phyloP scores from a whole-genome alignment of 2,797 vertebrate genomes.

The Apogon talboti region DNA sequence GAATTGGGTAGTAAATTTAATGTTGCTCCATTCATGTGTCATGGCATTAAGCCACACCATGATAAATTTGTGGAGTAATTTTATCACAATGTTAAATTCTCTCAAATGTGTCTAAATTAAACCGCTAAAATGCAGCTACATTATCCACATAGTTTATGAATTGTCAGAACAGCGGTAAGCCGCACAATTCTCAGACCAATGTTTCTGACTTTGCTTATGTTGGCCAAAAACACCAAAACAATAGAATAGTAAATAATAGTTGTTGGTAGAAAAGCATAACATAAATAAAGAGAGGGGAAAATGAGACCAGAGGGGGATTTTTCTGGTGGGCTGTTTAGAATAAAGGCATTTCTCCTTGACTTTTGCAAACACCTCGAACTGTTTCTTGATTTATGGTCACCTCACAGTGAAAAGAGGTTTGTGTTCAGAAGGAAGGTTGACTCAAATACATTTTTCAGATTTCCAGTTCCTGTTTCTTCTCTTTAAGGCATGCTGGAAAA shows the following conservation, averaged over 20 bases:
- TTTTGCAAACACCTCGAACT: conserved; percentile 48
- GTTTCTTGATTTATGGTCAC: conserved; percentile 43
- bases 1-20: conserved; percentile 32
- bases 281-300: conserved; percentile 29
- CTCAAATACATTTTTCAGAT: conserved; percentile 32
- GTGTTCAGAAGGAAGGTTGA: conserved; percentile 35
- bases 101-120: conserved; percentile 44
- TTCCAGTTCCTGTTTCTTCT: conserved; percentile 21
- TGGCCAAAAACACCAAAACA: conserved; percentile 37
- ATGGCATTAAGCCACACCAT: conserved; percentile 41
- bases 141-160: conserved; percentile 57
- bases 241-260: conserved; percentile 35
- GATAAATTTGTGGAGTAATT: conserved; percentile 35
- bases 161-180: conserved; percentile 60
- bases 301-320: conserved; percentile 48
- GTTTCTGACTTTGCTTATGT: conserved; percentile 54
- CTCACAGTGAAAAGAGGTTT: conserved; percentile 24
- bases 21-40: conserved; percentile 18
- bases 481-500: neutral
- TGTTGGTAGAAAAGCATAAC: conserved; percentile 24
- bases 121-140: conserved; percentile 37
- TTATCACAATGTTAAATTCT: conserved; percentile 19
- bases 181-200: conserved; percentile 52
- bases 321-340: conserved; percentile 52
- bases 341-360: conserved; percentile 47